Evolutionary conservation across 2,797 vertebrate species (phyloP), one percentile per base, ranked within the genome.

Genomic region (Pogonophryne albipinna): DNA sequence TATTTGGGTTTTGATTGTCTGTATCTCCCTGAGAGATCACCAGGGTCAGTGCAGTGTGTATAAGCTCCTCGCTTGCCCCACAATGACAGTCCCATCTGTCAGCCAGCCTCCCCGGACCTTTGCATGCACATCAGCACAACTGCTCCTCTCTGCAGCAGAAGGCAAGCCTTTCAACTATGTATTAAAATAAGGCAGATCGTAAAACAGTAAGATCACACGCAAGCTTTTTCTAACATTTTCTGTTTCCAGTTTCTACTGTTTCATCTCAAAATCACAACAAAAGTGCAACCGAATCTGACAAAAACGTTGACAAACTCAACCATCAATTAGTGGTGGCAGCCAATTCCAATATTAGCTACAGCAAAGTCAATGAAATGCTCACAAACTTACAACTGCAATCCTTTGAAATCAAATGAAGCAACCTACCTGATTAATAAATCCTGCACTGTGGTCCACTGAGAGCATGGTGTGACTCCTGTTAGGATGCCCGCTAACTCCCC

Each of bases 391-490:
- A 47, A 14, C 15, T 14, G 46, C 10, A 58, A 50, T 45, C 20
- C 10, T 41, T 6, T 11, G 15, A 49, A 2, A 10, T 4, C 34
- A 61, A 60, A 50, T 45, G 72, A 46, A 55, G 66, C 71, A 80
- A 89, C 95, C 81, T 97, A 98, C 97, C 97, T 98, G 96, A 90
- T 95, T 93, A 89, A 93, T 95, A 94, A 97, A 93, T 93, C 94
- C 94, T 79, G 94, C 95, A 82, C 90, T 95, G 74, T 94, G 91
- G 86, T 98, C 97, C 93, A 94, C 95, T 78, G 95, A 94, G 80
- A 96, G 93, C 97, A 97, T 97, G 94, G 84, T 94, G 94, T 86
- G 89, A 91, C 92, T 94, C 90, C 92, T 94, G 16, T 59, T 19
- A 82, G 87, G 87, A 81, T 64, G 87, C 92, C 93, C 92, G 78